Percentiles rank a stretch among this genome's conserved stretches.
phyloP scores from a whole-genome alignment of 2,113 vertebrate species.

The Helogale parvula region DNA sequence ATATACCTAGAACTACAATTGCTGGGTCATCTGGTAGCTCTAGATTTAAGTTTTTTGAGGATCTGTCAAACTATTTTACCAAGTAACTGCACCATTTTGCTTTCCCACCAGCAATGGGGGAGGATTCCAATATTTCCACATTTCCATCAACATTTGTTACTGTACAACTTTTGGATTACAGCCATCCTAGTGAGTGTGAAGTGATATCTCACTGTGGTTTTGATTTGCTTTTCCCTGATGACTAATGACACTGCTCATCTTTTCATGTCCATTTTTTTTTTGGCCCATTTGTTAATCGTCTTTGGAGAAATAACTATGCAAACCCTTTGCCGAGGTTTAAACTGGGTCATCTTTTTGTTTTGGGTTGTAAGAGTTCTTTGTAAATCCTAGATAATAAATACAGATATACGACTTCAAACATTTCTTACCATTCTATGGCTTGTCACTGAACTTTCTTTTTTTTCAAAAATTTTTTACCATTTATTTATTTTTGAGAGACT shows the following conservation, averaged over 20 bases:
- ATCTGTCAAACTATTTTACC: neutral
- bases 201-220: neutral
- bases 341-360: neutral
- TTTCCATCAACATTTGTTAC: neutral
- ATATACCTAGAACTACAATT: neutral
- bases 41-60: neutral
- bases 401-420: neutral
- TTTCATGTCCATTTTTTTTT: neutral
- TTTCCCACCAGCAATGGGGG: neutral
- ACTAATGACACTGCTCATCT: neutral
- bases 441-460: neutral
- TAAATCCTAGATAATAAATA: neutral
- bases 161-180: neutral
- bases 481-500: no score
- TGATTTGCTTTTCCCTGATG: neutral
- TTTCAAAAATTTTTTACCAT: no score
- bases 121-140: neutral
- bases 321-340: neutral
- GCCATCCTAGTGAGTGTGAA: neutral
- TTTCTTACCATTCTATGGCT: neutral
- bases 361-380: neutral
- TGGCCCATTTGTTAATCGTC: neutral
- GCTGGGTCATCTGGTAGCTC: neutral
- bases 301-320: neutral
- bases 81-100: neutral